phyloP scores from a whole-genome alignment of 2,113 vertebrate species.

The Clarias batrachus region DNA sequence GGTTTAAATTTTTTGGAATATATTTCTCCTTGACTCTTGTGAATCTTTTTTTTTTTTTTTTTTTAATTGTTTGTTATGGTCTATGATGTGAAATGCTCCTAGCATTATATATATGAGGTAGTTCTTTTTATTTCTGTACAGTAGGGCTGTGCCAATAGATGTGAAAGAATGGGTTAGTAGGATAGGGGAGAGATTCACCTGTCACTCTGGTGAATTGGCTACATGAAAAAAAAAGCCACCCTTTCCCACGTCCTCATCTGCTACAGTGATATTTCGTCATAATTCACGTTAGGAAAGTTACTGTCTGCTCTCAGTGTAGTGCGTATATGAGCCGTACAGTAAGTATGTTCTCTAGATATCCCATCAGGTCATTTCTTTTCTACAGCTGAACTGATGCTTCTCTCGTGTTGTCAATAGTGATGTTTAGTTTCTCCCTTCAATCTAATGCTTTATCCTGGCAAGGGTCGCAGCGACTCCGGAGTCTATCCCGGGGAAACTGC shows the following conservation, averaged over 20 bases:
- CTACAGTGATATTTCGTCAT: constrained; percentile 47
- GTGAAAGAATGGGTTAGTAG: constrained; percentile 66
- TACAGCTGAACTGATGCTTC: constrained; percentile 33
- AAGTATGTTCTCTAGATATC: constrained; percentile 42
- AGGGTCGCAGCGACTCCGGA: background rate
- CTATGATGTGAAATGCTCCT: constrained; percentile 80
- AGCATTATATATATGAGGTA: constrained; percentile 68
- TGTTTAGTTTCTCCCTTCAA: constrained; percentile 22
- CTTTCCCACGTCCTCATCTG: constrained; percentile 39
- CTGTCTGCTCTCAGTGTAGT: constrained; percentile 41
- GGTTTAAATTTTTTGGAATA: constrained; percentile 56
- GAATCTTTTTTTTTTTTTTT: constrained; percentile 64
- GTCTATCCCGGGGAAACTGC: background rate
- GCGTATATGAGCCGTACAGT: constrained; percentile 50
- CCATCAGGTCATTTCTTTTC: constrained; percentile 30
- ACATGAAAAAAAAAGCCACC: constrained; percentile 34
- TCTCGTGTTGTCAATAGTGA: constrained; percentile 29
- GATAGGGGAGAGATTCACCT: constrained; percentile 39
- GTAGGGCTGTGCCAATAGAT: constrained; percentile 82
- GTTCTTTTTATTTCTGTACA: constrained; percentile 82
- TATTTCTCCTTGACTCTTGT: constrained; percentile 66
- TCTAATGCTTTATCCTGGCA: background rate
- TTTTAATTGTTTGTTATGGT: constrained; percentile 59
- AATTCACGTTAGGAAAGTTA: constrained; percentile 43
- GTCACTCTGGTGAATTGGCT: constrained; percentile 36